Base-by-base conservation (phyloP, 1,140 invertebrate species). In the Drosophila triauraria region DNA sequence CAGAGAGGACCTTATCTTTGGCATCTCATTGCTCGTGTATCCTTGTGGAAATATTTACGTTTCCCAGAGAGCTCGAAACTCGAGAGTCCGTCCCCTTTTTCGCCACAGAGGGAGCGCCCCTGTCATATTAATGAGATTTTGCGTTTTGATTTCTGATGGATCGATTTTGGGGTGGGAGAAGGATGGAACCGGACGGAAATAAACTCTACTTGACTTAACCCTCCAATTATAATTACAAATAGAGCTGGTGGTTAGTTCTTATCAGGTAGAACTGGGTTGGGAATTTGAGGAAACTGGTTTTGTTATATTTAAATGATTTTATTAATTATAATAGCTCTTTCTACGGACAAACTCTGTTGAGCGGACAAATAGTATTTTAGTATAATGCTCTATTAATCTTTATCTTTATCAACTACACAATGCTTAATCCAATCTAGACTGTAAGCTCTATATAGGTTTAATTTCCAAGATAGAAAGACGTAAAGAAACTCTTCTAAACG, bases 71-170 rank as follows among this genome's bases (percentile, higher is more conserved):
- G 20, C 17, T 10, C n/a, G 64, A 68, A 68, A 68, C 35, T 8
- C 44, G 64, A 68, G 30, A 50, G 17, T 46, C 47, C 8, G 32
- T 10, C 48, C 48, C 51, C 6, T 25, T 43, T 71, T 60, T 25
- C 40, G 15, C 4, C n/a, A 4, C 9, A 35, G 10, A 9, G 9
- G 54, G 65, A 67, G 62, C 38, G 40, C 61, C 62, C 75, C 75
- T 87, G 84, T 87, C 84, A 84, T 75, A 84, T 87, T 87, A 87
- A 87, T 87, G 84, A 84, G 84, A 87, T 87, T 87, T 78, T 51
- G 61, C 70, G 72, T 88, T 87, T 84, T 87, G 84, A 87, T 87
- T 88, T 87, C 80, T 87, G 84, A 87, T 87, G 80, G 84, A 87
- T 87, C 68, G 80, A 61, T 57, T 60, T 50, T 51, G 47, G 80